Evolutionary conservation across 2,797 vertebrate species (phyloP).

Genomic region (Octomys mimax): DNA sequence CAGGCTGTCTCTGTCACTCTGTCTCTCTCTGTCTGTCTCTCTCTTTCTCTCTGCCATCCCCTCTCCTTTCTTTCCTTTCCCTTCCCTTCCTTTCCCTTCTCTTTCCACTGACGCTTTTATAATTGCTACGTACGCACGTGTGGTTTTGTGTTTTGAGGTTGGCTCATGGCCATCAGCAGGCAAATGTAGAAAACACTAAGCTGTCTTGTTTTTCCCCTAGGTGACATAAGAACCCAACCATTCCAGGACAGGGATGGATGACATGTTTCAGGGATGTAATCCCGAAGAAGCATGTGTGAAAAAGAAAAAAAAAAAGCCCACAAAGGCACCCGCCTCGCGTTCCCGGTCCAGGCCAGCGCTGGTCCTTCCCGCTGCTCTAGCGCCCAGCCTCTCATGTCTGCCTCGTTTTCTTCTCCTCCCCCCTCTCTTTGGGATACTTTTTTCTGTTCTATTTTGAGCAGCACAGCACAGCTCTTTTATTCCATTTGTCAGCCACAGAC

Average conservation of each 20-base stretch:
- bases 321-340: slow-evolving; percentile 70
- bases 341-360: slow-evolving; percentile 53
- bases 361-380: slow-evolving; percentile 74
- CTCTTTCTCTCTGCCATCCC: too few relatives aligned
- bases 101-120: neutral
- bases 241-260: slow-evolving; percentile 46
- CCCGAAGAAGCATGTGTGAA: slow-evolving; percentile 66
- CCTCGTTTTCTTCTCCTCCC: slow-evolving; percentile 63
- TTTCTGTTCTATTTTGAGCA: slow-evolving; percentile 75
- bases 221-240: slow-evolving; percentile 66
- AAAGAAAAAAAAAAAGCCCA: neutral
- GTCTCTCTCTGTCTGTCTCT: too few relatives aligned
- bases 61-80: too few relatives aligned
- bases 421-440: slow-evolving; percentile 70
- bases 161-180: slow-evolving; percentile 50
- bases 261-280: slow-evolving; percentile 62
- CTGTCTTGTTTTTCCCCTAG: neutral
- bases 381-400: slow-evolving; percentile 77
- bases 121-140: neutral
- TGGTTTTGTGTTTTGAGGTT: slow-evolving; percentile 45
- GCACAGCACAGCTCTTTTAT: slow-evolving; percentile 74
- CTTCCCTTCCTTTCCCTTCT: neutral
- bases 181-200: slow-evolving; percentile 21
- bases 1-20: neutral
- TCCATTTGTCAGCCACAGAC: slow-evolving; percentile 66